phyloP scores from a whole-genome alignment of 2,888 invertebrate genomes.

The Koerneria pararmatus region DNA sequence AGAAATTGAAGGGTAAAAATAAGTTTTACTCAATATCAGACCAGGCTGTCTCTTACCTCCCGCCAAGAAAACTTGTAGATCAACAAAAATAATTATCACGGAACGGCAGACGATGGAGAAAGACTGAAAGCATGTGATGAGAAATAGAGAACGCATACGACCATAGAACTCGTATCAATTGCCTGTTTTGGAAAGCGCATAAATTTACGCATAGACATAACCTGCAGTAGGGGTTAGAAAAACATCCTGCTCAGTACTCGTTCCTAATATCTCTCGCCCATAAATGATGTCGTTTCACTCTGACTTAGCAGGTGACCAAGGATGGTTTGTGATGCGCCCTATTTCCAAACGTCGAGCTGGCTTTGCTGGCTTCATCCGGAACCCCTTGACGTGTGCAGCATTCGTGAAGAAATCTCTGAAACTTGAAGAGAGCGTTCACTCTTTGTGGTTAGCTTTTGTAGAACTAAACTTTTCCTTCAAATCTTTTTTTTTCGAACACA shows the following conservation, averaged over 20 bases:
- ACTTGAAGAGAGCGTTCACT: constrained; percentile 17
- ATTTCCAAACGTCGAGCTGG: neutral
- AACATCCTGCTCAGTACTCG: neutral
- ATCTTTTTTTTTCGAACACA: no score
- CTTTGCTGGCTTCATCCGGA: neutral
- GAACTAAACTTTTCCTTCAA: no score
- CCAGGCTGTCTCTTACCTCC: no score
- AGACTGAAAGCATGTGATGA: no score
- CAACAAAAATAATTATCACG: no score
- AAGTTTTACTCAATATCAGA: no score
- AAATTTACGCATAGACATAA: neutral
- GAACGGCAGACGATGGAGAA: no score
- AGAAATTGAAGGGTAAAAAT: no score
- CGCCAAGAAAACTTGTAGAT: no score
- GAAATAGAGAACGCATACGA: no score
- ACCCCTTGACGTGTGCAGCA: neutral
- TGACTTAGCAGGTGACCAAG: constrained; percentile 30
- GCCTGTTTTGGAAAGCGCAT: neutral
- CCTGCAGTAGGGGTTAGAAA: neutral
- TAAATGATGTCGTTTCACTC: no score
- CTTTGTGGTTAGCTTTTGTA: constrained; percentile 7
- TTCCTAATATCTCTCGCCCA: no score
- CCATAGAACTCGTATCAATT: neutral
- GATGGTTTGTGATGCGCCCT: constrained; percentile 30
- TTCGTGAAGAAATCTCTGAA: constrained; percentile 15